Evolutionary conservation across 1,140 invertebrate genomes (phyloP), one percentile per base, ranked within the genome.

Genomic region (Notospermus geniculatus): DNA sequence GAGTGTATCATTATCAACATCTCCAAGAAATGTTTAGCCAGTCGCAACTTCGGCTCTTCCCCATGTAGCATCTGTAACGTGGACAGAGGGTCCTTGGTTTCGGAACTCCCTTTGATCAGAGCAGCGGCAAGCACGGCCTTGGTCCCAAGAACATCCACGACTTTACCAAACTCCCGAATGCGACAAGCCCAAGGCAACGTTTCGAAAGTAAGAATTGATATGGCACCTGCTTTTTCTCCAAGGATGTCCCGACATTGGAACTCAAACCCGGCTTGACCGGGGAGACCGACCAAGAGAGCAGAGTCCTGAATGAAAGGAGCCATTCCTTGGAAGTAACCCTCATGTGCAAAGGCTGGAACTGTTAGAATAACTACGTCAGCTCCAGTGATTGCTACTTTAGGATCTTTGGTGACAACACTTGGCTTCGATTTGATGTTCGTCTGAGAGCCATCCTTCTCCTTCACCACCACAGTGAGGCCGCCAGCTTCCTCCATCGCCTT

Each of bases 261-360:
- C 50, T 75, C 71, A 53, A 77, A 76, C 1, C 75, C 75, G 5
- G 70, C 58, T 30, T 69, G 68, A 9, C 70, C 69, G 1, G 73
- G 71, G 5, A 72, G 23, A 1, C 73, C 73, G 25, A 69, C 66
- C 15, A 75, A 62, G 9, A 64, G 55, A 0, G 67, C 61, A 28
- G 65, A 61, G 1, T 63, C 53, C 45, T 59, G 39, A 27, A 73
- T 43, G 56, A 66, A 59, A 1, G 68, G 70, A 5, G 25, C 39
- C 25, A 75, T 64, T 13, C 60, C 68, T 19, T 43, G 25, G 23
- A 75, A 57, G 57, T 71, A 73, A 9, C 52, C 27, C 23, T 57
- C 53, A 56, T 74, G 73, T 11, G 61, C 64, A 54, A 66, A 70
- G 0, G 69, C 64, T 1, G 73, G 71, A 0, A 70, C 68, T 7